Evolutionary conservation across 2,888 invertebrate species (phyloP).

Genomic region (Blomia tropicalis): DNA sequence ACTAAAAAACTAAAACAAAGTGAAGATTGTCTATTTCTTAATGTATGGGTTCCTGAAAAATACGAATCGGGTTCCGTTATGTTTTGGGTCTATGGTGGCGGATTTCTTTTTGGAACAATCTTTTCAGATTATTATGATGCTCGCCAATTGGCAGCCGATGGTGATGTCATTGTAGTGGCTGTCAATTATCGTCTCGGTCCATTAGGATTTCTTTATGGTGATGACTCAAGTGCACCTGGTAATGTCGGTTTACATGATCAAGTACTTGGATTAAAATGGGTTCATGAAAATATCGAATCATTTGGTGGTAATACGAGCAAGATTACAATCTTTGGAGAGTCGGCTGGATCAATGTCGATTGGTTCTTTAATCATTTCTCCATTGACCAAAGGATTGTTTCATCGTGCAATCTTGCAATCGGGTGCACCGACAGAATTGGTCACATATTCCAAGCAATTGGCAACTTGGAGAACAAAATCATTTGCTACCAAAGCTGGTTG

Average conservation of each 20-base stretch:
- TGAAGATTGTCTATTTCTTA: neutral
- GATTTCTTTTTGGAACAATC: slow-evolving; percentile 1
- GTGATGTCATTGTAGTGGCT: slow-evolving; percentile 12
- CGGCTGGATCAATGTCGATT: slow-evolving; percentile 26
- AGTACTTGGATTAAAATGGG: slow-evolving; percentile 33
- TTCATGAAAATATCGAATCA: slow-evolving; percentile 29
- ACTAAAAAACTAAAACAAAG: too few relatives aligned
- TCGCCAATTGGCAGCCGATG: neutral
- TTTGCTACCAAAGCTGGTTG: neutral
- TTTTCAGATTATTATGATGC: slow-evolving; percentile 34
- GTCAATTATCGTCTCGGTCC: slow-evolving; percentile 35
- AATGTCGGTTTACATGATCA: slow-evolving; percentile 34
- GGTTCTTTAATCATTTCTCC: neutral
- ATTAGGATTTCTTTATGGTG: slow-evolving; percentile 35
- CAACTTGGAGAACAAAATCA: neutral
- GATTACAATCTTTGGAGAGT: slow-evolving; percentile 33
- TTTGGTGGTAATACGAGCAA: slow-evolving; percentile 32
- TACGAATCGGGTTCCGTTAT: neutral
- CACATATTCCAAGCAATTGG: neutral
- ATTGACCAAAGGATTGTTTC: neutral
- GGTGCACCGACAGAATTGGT: neutral
- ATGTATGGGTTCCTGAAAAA: neutral
- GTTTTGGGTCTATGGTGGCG: slow-evolving; percentile 11
- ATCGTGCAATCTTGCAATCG: neutral
- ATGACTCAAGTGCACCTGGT: slow-evolving; percentile 32